These are phyloP conservation scores for Mustela erminea DNA, from an alignment of 2,797 vertebrate species.

Conservation along the genomic window DNA sequence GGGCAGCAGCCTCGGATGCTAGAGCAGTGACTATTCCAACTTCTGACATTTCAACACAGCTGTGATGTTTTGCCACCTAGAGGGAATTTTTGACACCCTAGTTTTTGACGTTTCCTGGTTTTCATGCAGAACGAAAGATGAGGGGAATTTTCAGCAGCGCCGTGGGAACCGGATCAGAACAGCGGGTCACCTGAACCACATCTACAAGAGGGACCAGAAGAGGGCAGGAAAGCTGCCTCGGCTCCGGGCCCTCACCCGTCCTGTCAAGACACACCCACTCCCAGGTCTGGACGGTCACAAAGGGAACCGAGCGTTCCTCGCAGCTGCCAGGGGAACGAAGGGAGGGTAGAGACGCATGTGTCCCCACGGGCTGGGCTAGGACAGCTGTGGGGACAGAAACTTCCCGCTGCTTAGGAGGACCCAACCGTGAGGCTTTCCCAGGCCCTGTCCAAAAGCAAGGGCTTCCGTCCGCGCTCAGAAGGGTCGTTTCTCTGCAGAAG, in stretches of 20 bases:
- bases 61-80: rapidly evolving
- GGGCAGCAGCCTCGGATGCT: rapidly evolving
- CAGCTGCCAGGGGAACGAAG: not conserved
- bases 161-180: not conserved
- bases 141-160: not conserved
- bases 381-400: not conserved
- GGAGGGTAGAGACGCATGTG: not conserved
- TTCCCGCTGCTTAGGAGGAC: not conserved
- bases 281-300: rapidly evolving
- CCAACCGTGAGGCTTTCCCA: rapidly evolving
- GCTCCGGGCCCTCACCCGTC: not conserved
- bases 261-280: not conserved
- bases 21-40: rapidly evolving
- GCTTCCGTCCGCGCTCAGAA: not conserved
- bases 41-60: not conserved
- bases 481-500: not conserved
- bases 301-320: rapidly evolving
- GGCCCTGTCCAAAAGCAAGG: rapidly evolving
- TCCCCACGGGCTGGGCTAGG: rapidly evolving
- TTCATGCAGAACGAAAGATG: conserved; percentile 19
- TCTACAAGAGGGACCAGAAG: not conserved
- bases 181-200: not conserved
- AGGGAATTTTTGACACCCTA: not conserved
- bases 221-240: not conserved
- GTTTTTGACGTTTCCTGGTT: not conserved